Percentiles rank a stretch among this genome's conserved stretches.
Evolutionary conservation across 2,888 invertebrate genomes (phyloP).

Genomic region (Encarsia formosa): DNA sequence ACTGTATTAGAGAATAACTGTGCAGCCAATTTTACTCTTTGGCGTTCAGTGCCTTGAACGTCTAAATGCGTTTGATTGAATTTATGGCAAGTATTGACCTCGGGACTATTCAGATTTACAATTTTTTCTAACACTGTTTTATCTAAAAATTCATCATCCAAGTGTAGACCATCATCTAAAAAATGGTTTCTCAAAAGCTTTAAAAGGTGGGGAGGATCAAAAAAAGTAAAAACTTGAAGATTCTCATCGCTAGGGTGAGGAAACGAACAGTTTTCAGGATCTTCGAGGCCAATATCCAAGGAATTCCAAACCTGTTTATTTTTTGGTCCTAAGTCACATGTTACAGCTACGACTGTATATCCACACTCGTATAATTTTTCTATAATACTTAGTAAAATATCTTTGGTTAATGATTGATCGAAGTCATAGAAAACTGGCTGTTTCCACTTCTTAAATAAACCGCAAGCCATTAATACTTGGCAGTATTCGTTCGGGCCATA

Average conservation of each 20-base stretch:
- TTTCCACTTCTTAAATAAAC: conserved; percentile 32
- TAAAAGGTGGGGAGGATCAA: not conserved
- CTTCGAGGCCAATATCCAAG: not conserved
- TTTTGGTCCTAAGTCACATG: conserved; percentile 31
- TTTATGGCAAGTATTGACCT: not conserved
- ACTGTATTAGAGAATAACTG: no score
- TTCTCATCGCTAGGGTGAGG: not conserved
- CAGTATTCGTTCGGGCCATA: conserved; percentile 32
- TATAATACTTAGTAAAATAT: conserved; percentile 31
- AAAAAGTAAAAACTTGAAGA: not conserved
- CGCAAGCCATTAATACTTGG: conserved; percentile 32
- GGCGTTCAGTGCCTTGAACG: not conserved
- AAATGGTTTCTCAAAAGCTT: not conserved
- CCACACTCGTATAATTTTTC: no score
- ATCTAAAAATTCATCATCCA: not conserved
- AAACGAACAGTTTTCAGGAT: not conserved
- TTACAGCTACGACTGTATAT: conserved; percentile 32
- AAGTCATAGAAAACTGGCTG: conserved; percentile 35
- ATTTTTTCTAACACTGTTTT: not conserved
- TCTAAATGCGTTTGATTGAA: not conserved
- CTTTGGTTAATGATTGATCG: conserved; percentile 32
- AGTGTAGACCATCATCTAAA: not conserved
- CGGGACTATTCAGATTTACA: not conserved
- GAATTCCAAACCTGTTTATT: conserved; percentile 13
- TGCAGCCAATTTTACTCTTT: not conserved